Conservation (phyloP, 2,797 vertebrate species). For the Anguilla pacifica region DNA sequence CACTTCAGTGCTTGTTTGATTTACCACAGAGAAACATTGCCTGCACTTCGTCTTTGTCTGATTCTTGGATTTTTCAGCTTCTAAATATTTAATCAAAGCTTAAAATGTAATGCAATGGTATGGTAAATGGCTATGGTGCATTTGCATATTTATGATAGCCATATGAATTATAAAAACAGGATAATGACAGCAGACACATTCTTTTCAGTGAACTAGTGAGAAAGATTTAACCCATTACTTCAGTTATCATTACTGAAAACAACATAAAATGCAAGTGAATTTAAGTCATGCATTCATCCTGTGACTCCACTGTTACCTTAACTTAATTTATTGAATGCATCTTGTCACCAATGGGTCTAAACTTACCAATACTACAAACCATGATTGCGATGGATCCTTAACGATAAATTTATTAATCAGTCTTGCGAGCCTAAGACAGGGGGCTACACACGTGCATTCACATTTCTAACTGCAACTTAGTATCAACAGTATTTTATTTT, state of each 20-base stretch:
- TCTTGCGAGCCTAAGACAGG: neutral
- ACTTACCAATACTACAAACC: neutral
- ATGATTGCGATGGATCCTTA: neutral
- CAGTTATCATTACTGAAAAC: neutral
- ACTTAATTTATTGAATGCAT: neutral
- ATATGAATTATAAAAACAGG: conserved; percentile 25
- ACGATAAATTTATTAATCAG: neutral
- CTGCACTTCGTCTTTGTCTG: conserved; percentile 20
- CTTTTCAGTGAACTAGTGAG: neutral
- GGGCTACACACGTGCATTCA: neutral
- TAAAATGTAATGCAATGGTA: conserved; percentile 35
- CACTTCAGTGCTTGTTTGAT: conserved; percentile 9
- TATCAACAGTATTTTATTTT: neutral
- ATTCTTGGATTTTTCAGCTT: conserved; percentile 25
- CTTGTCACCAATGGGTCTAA: neutral
- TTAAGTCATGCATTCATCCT: neutral
- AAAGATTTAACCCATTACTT: neutral
- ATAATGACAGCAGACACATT: neutral
- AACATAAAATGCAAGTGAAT: neutral
- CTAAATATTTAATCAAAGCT: conserved; percentile 48
- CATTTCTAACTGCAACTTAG: neutral
- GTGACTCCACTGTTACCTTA: neutral
- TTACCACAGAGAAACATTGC: conserved; percentile 15
- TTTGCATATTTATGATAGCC: conserved; percentile 50
- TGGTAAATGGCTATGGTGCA: conserved; percentile 35